Base-by-base conservation (phyloP, 2,797 vertebrate genomes). In the Aplochiton taeniatus region DNA sequence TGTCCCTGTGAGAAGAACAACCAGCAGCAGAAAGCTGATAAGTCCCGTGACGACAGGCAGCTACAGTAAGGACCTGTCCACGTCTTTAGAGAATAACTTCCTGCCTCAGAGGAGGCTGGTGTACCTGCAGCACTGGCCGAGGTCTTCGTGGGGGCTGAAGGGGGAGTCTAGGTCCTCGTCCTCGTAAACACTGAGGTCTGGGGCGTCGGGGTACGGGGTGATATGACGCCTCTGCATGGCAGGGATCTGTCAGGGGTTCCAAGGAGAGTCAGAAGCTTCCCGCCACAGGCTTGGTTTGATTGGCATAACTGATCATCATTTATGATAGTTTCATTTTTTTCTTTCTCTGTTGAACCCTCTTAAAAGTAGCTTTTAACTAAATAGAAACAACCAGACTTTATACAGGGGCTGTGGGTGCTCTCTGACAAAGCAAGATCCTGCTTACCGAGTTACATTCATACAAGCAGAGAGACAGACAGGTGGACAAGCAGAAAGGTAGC, bases 151-250 rank as follows among this genome's bases (percentile, higher is more conserved):
- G 66, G 90, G 86, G 78, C 90, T 90, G 62, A 92, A 84, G 0
- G 88, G 86, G 0, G 86, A 92, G 78, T 94, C 93, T 78, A 91
- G 78, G 75, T 94, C 93, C 58, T 94, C 92, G 68, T 91, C 85
- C 42, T 95, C 94, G 62, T 95, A 95, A 59, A 80, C 78, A 78
- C 93, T 96, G 72, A 99, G 93, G 84, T 99, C 95, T 70, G 97
- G 97, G 70, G 94, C 94, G 70, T 85, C 91, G n/a, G 90, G 90
- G 79, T 96, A 95, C 0, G 97, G 97, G 12, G 97, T 98, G 81
- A 99, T 97, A 50, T 96, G 55, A 72, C 97, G 93, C 74, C 89
- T 95, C 69, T 95, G 91, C 96, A 99, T 99, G 66, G 96, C 95
- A 58, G 96, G 95, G 84, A 99, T 95, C 97, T 99, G 66, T 41